Conservation (phyloP, 2,888 invertebrate species). For the Ophraella communa region DNA sequence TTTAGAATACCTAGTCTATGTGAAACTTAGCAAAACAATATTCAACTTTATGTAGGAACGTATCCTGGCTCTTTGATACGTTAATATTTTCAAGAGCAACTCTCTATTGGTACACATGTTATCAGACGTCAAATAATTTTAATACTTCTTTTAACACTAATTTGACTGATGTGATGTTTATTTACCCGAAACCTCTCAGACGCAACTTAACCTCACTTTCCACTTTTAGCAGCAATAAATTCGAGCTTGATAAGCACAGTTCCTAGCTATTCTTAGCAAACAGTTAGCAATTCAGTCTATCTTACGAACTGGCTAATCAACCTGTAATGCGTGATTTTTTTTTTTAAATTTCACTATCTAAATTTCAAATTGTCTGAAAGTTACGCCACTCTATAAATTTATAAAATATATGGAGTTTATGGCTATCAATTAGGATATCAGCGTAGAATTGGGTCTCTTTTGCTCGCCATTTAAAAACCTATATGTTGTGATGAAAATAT, state of each 20-base stretch:
- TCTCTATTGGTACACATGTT: not conserved
- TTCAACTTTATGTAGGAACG: too few relatives aligned
- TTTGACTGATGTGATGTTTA: not conserved
- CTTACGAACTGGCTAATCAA: slow-evolving; percentile 23
- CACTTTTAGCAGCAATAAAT: slow-evolving; percentile 34
- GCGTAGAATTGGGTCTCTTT: not conserved
- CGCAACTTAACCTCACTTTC: slow-evolving; percentile 23
- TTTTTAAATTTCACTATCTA: slow-evolving; percentile 23
- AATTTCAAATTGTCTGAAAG: slow-evolving; percentile 24
- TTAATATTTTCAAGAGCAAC: too few relatives aligned
- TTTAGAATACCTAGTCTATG: not conserved
- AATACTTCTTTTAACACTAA: not conserved
- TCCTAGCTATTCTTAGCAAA: slow-evolving; percentile 27
- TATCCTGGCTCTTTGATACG: too few relatives aligned
- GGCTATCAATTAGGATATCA: not conserved
- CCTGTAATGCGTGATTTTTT: slow-evolving; percentile 16
- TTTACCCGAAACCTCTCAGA: not conserved
- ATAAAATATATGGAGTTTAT: not conserved
- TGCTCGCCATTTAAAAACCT: not conserved
- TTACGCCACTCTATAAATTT: not conserved
- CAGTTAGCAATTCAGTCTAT: slow-evolving; percentile 23
- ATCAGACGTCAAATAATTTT: not conserved
- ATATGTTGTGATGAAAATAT: not conserved
- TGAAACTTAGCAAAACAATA: too few relatives aligned
- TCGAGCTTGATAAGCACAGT: slow-evolving; percentile 34